Evolutionary conservation across 2,797 vertebrate species (phyloP).

Genomic region (Babyrousa celebensis): DNA sequence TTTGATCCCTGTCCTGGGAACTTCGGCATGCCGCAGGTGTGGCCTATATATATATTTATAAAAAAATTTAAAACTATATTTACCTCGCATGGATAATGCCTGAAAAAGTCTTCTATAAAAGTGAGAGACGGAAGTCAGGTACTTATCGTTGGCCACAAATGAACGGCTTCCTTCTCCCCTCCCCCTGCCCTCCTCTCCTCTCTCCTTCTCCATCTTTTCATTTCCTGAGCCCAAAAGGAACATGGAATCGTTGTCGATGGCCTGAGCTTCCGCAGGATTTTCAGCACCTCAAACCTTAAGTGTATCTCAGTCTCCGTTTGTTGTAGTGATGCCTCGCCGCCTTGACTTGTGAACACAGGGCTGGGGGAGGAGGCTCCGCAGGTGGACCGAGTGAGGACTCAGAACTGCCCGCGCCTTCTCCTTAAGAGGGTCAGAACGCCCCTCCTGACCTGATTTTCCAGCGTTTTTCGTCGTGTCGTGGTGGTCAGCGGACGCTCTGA

Average conservation of each 20-base stretch:
- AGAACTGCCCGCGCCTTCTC: not conserved
- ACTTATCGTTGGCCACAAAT: not conserved
- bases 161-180: not conserved
- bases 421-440: not conserved
- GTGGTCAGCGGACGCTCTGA: not conserved
- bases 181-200: too few species aligned
- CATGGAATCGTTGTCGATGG: not conserved
- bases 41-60: too few species aligned
- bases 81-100: not conserved
- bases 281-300: not conserved
- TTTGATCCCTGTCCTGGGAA: too few species aligned
- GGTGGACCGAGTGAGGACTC: not conserved
- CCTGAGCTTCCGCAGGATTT: conserved; percentile 42
- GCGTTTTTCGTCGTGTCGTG: not conserved
- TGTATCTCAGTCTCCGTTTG: not conserved
- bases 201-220: not conserved
- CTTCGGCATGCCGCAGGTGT: too few species aligned
- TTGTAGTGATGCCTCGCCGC: not conserved
- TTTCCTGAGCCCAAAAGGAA: conserved; percentile 50
- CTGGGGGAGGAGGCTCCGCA: not conserved
- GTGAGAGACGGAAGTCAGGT: not conserved
- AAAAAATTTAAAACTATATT: too few species aligned
- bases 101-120: not conserved
- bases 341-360: not conserved
- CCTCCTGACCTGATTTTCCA: conserved; percentile 16